Conservation (phyloP, 2,113 vertebrate species). For the Manacus vitellinus region DNA sequence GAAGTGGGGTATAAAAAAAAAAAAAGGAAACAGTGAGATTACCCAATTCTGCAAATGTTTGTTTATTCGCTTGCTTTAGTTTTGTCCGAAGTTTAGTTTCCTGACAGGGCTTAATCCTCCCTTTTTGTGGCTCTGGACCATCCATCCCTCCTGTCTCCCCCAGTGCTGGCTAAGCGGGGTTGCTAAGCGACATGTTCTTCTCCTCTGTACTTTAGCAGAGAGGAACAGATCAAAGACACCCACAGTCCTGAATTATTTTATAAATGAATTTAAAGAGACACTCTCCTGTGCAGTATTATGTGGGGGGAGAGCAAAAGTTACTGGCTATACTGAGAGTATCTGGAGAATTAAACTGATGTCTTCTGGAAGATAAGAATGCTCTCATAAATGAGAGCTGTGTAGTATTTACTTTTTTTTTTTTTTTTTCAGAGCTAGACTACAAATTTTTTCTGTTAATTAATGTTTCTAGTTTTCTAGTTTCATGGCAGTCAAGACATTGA, state of each 20-base stretch:
- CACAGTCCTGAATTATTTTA: constrained; percentile 67
- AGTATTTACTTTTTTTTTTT: not conserved
- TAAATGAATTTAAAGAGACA: constrained; percentile 62
- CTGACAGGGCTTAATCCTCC: constrained; percentile 16
- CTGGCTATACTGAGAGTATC: not conserved
- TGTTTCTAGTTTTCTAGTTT: not conserved
- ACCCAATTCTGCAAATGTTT: not conserved
- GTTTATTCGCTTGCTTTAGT: not conserved
- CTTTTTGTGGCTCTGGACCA: constrained; percentile 62
- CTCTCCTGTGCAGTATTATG: not conserved
- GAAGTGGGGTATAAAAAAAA: not conserved
- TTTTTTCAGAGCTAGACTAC: not conserved
- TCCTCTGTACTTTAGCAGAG: constrained; percentile 54
- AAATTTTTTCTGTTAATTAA: not conserved
- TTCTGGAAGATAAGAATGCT: not conserved
- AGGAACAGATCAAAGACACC: constrained; percentile 70
- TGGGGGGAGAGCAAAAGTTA: not conserved
- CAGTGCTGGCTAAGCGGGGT: constrained; percentile 16
- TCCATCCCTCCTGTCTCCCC: not conserved
- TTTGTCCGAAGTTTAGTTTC: constrained; percentile 50
- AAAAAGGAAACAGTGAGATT: not conserved
- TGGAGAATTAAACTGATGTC: not conserved
- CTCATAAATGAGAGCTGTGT: not conserved
- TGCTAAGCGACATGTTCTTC: constrained; percentile 76
- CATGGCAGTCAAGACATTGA: not conserved